A percentile compares a stretch with the other conserved stretches of the same genome.
phyloP scores from a whole-genome alignment of 2,888 invertebrate species.

The Erebia aethiops region DNA sequence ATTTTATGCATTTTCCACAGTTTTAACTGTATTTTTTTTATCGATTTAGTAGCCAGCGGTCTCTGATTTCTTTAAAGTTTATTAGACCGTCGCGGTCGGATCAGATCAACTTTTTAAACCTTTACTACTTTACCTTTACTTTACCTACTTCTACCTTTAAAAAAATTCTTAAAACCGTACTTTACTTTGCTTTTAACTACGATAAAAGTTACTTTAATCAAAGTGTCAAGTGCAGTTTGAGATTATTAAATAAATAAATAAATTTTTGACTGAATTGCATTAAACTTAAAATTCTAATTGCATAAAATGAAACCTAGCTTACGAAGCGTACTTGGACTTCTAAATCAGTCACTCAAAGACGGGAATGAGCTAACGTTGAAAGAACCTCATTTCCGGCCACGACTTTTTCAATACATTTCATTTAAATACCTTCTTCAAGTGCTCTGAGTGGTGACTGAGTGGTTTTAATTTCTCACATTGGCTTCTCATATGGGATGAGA shows the following conservation, averaged over 20 bases:
- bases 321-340: slow-evolving; percentile 59
- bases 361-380: slow-evolving; percentile 66
- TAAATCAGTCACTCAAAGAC: slow-evolving; percentile 71
- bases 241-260: not conserved
- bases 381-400: slow-evolving; percentile 78
- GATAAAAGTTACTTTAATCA: not conserved
- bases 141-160: too few relatives aligned
- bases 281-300: slow-evolving; percentile 32
- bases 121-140: too few relatives aligned
- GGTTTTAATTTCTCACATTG: slow-evolving; percentile 73
- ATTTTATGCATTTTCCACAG: too few relatives aligned
- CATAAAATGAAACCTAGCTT: slow-evolving; percentile 49
- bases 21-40: too few relatives aligned
- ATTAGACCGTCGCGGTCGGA: too few relatives aligned
- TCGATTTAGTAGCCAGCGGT: too few relatives aligned
- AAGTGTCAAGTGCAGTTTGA: not conserved
- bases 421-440: slow-evolving; percentile 74
- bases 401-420: slow-evolving; percentile 81
- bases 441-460: slow-evolving; percentile 62
- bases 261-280: slow-evolving; percentile 16
- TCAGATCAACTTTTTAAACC: too few relatives aligned
- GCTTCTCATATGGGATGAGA: slow-evolving; percentile 62
- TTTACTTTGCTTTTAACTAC: not conserved
- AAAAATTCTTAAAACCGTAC: too few relatives aligned
- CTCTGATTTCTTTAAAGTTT: too few relatives aligned